These are phyloP conservation scores for Drosophila sproati DNA, from an alignment of 1,140 invertebrate species.

Conservation along the genomic window DNA sequence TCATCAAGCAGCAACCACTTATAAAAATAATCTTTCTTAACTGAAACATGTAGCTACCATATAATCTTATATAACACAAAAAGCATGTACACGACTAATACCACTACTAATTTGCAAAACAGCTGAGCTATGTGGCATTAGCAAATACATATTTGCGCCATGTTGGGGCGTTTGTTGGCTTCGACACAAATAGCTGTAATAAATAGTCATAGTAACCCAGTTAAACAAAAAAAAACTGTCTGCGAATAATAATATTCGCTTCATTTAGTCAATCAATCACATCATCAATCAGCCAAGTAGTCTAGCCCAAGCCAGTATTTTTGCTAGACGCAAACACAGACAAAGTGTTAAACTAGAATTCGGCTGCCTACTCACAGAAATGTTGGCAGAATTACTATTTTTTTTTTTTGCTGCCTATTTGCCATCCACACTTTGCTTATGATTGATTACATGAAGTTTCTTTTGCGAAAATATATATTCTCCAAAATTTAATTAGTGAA, in stretches of 20 bases:
- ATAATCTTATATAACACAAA: no score
- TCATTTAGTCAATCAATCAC: slow-evolving; percentile 69
- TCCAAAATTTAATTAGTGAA: no score
- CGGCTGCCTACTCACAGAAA: not conserved
- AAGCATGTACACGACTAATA: slow-evolving; percentile 59
- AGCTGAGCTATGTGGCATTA: slow-evolving; percentile 37
- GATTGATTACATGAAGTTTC: not conserved
- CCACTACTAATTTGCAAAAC: slow-evolving; percentile 59
- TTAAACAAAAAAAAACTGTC: slow-evolving; percentile 20
- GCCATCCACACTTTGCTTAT: not conserved
- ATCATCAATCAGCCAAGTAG: slow-evolving; percentile 56
- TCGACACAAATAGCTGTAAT: slow-evolving; percentile 66
- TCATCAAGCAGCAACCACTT: no score
- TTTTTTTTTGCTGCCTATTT: no score
- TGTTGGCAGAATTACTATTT: not conserved
- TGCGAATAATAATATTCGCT: slow-evolving; percentile 55
- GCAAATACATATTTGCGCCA: slow-evolving; percentile 45
- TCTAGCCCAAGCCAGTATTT: slow-evolving; percentile 12
- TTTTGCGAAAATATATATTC: no score
- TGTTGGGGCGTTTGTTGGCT: slow-evolving; percentile 13
- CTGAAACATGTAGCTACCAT: no score
- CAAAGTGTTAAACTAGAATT: not conserved
- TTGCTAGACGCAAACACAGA: not conserved
- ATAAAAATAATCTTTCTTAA: no score
- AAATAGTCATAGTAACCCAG: slow-evolving; percentile 73